These are phyloP conservation scores for Saturnia japonica DNA, from an alignment of 2,888 invertebrate genomes.

Conservation along the genomic window DNA sequence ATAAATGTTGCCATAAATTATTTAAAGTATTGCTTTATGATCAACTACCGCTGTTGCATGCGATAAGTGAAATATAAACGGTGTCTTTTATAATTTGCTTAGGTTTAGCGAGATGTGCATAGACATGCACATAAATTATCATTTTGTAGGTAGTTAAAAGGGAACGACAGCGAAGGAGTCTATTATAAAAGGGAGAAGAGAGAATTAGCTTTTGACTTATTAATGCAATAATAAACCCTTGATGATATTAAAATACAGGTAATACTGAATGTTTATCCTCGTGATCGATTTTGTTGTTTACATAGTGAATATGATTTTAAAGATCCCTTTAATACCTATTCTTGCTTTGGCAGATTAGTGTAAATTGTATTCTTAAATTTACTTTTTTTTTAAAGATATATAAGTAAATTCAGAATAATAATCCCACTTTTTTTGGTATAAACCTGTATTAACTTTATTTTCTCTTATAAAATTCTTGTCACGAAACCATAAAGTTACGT, in stretches of 20 bases:
- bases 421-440: no score
- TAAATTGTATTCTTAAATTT: no score
- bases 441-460: not conserved
- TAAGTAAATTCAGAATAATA: no score
- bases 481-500: slow-evolving; percentile 10
- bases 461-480: slow-evolving; percentile 3
- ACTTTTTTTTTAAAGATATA: no score
- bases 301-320: no score
- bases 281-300: no score
- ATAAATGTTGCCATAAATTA: not conserved
- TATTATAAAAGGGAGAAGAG: no score
- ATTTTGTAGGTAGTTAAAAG: no score
- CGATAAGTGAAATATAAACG: not conserved
- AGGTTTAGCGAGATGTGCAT: not conserved
- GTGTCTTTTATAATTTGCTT: not conserved
- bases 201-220: not conserved
- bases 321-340: no score
- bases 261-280: not conserved
- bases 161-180: no score
- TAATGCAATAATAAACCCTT: not conserved
- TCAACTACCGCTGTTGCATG: not conserved
- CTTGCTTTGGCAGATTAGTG: no score
- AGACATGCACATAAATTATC: no score
- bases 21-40: not conserved
- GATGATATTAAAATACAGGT: not conserved